Evolutionary conservation across 2,113 vertebrate species (phyloP).

Genomic region (Fregetta grallaria): DNA sequence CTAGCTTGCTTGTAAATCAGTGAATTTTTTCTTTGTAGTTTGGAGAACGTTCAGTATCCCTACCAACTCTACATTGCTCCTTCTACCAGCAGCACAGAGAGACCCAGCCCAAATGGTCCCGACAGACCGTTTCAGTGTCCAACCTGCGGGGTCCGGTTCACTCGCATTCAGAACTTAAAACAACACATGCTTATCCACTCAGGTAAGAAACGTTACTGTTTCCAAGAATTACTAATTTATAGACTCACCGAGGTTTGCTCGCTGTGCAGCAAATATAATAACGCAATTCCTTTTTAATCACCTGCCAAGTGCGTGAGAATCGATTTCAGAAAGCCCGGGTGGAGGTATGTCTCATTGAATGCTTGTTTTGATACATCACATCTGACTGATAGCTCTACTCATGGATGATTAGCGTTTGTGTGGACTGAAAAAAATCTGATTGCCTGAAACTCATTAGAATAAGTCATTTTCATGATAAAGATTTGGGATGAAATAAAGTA

Average conservation of each 20-base stretch:
- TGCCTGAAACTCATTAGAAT: background rate
- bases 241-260: background rate
- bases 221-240: background rate
- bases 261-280: background rate
- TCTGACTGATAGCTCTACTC: background rate
- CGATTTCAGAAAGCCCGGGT: background rate
- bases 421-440: background rate
- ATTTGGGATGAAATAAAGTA: background rate
- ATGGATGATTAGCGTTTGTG: background rate
- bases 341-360: background rate
- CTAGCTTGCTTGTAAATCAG: constrained; percentile 27
- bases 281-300: background rate
- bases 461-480: background rate
- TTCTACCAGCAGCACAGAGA: constrained; percentile 86
- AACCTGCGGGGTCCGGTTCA: constrained; percentile 96
- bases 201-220: constrained; percentile 74
- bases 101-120: constrained; percentile 91
- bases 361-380: background rate
- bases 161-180: constrained; percentile 98
- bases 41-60: constrained; percentile 95
- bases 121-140: constrained; percentile 97
- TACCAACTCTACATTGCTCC: constrained; percentile 98
- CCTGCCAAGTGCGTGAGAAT: background rate
- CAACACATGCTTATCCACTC: constrained; percentile 99
- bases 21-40: constrained; percentile 75